Percentiles rank a stretch among this genome's conserved stretches.
Conservation (phyloP, 2,113 vertebrate species). For the Colossoma macropomum region DNA sequence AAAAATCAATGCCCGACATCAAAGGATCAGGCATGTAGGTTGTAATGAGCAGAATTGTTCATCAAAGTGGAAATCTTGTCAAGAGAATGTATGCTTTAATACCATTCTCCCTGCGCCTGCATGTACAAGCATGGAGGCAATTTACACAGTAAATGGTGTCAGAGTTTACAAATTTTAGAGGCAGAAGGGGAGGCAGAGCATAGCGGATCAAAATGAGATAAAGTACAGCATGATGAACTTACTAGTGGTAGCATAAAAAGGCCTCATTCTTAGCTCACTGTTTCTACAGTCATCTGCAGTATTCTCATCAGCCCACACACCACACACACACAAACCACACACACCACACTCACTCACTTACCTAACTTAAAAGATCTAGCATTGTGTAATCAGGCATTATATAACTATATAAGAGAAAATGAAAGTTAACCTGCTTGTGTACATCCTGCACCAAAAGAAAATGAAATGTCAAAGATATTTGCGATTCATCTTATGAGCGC, state of each 20-base stretch:
- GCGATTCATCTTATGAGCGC: conserved; percentile 65
- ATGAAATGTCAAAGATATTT: conserved; percentile 57
- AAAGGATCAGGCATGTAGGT: conserved; percentile 78
- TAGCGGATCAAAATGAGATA: conserved; percentile 25
- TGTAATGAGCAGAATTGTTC: conserved; percentile 75
- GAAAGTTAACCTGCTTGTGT: conserved; percentile 25
- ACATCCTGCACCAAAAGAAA: conserved; percentile 29
- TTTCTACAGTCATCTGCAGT: conserved; percentile 11
- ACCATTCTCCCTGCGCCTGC: conserved; percentile 66
- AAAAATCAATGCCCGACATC: conserved; percentile 78
- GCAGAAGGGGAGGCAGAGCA: conserved; percentile 65
- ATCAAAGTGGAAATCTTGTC: conserved; percentile 78
- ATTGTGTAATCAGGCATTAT: conserved; percentile 50
- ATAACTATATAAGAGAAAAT: not conserved
- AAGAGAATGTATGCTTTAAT: conserved; percentile 74
- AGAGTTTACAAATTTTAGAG: conserved; percentile 78
- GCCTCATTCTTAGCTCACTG: conserved; percentile 19
- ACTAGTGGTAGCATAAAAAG: not conserved
- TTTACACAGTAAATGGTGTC: conserved; percentile 79
- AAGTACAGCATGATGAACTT: conserved; percentile 12
- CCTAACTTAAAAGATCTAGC: conserved; percentile 9
- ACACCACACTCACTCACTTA: conserved; percentile 30
- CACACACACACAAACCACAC: no score
- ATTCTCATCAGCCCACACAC: conserved; percentile 3
- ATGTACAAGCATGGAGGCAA: conserved; percentile 72